Evolutionary conservation across 2,888 invertebrate genomes (phyloP).

Genomic region (Scaptodrosophila latifasciaeformis): DNA sequence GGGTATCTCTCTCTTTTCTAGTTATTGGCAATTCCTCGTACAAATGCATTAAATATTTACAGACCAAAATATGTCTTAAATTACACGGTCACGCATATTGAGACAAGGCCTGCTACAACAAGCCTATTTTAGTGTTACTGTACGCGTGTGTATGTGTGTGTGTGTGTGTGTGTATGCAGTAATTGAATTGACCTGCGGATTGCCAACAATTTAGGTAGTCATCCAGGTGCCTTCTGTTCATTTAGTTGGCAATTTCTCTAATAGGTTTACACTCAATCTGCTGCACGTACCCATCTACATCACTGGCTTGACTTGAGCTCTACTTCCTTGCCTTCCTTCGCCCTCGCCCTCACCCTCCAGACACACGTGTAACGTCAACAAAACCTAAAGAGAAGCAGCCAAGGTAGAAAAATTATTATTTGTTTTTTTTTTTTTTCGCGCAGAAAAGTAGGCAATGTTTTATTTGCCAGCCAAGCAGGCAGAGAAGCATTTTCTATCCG

Average conservation of each 20-base stretch:
- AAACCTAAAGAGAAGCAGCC: constrained; percentile 25
- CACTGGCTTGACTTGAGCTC: too few species aligned
- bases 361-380: constrained; percentile 4
- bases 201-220: constrained; percentile 12
- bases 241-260: constrained; percentile 64
- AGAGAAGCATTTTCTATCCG: too few species aligned
- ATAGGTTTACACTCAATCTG: constrained; percentile 66
- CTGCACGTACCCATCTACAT: constrained; percentile 6
- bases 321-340: too few species aligned
- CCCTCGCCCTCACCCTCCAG: neutral
- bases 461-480: too few species aligned
- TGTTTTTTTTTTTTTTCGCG: neutral
- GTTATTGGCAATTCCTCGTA: neutral
- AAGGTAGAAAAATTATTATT: neutral
- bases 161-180: constrained; percentile 20
- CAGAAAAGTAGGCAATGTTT: constrained; percentile 21
- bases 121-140: too few species aligned
- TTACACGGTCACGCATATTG: constrained; percentile 21
- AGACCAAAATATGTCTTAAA: constrained; percentile 51
- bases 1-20: too few species aligned
- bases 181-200: constrained; percentile 51
- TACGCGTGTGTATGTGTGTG: neutral
- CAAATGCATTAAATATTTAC: constrained; percentile 63
- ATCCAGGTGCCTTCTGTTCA: constrained; percentile 33
- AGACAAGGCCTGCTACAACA: too few species aligned